phyloP scores from a whole-genome alignment of 2,797 vertebrate genomes.

The Atherinosoma microstoma region DNA sequence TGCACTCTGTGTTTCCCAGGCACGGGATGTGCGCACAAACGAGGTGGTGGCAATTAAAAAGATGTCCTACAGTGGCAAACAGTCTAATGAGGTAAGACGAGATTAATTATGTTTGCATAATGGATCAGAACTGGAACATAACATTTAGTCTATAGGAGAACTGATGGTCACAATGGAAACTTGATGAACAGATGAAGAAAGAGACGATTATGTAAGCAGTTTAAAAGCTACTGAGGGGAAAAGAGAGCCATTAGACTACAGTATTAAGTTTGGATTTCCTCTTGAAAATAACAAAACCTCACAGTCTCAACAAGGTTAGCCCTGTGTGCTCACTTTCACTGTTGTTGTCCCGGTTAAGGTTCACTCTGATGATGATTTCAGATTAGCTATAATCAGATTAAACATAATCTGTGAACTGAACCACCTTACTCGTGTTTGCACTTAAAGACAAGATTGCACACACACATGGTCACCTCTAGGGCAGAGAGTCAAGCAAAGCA shows the following conservation, averaged over 20 bases:
- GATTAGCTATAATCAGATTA: constrained; percentile 71
- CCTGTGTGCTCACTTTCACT: constrained; percentile 15
- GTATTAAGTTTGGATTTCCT: neutral
- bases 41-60: constrained; percentile 99
- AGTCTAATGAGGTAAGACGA: constrained; percentile 92
- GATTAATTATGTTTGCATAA: neutral
- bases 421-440: constrained; percentile 26
- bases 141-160: neutral
- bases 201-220: neutral
- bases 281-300: neutral
- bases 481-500: neutral
- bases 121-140: neutral
- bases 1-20: constrained; percentile 77
- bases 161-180: neutral
- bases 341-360: constrained; percentile 12
- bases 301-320: constrained; percentile 4
- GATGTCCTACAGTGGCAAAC: constrained; percentile 98
- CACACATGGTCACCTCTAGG: neutral
- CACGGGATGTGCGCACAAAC: constrained; percentile 95
- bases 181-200: neutral
- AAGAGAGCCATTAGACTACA: neutral
- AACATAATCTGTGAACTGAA: constrained; percentile 54
- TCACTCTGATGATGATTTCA: constrained; percentile 51
- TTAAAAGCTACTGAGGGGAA: neutral
- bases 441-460: constrained; percentile 19